Evolutionary conservation across 2,888 invertebrate genomes (phyloP).

Genomic region (Alloplasta piceator): DNA sequence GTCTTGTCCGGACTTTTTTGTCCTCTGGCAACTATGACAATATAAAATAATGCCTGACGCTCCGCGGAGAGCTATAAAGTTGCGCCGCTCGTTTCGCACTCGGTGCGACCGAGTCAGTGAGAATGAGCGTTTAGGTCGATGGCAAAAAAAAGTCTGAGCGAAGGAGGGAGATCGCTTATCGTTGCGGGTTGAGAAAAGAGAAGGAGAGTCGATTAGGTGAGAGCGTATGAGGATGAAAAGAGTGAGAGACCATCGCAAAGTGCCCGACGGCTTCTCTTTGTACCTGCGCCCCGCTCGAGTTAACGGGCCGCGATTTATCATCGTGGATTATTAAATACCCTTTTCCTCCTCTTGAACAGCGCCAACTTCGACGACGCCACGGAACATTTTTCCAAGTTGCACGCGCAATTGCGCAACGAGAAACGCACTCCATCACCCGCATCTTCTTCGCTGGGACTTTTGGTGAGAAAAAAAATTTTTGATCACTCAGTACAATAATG

Average conservation of each 20-base stretch:
- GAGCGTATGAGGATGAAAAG: constrained; percentile 43
- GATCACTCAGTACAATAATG: too few species aligned
- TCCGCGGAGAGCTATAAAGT: constrained; percentile 39
- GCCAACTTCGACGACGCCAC: constrained; percentile 36
- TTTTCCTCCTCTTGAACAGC: constrained; percentile 61
- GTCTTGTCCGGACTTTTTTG: not conserved
- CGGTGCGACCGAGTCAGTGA: constrained; percentile 33
- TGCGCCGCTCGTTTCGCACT: constrained; percentile 46
- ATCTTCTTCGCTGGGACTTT: too few species aligned
- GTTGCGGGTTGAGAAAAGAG: constrained; percentile 13
- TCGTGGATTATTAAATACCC: constrained; percentile 73
- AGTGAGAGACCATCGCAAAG: constrained; percentile 37
- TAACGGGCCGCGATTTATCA: constrained; percentile 73
- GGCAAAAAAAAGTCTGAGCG: constrained; percentile 30
- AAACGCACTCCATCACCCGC: not conserved
- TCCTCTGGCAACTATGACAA: constrained; percentile 35
- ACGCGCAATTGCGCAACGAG: constrained; percentile 36
- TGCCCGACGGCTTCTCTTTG: constrained; percentile 70
- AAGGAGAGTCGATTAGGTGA: constrained; percentile 56
- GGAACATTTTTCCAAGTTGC: constrained; percentile 29
- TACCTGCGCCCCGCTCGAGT: constrained; percentile 68
- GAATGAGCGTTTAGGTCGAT: constrained; percentile 45
- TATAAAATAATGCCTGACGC: constrained; percentile 47
- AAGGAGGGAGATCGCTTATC: constrained; percentile 5
- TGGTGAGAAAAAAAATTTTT: too few species aligned